Evolutionary conservation across 92 coral and sea anemone species (phyloP).

Genomic region (Galaxea fascicularis): DNA sequence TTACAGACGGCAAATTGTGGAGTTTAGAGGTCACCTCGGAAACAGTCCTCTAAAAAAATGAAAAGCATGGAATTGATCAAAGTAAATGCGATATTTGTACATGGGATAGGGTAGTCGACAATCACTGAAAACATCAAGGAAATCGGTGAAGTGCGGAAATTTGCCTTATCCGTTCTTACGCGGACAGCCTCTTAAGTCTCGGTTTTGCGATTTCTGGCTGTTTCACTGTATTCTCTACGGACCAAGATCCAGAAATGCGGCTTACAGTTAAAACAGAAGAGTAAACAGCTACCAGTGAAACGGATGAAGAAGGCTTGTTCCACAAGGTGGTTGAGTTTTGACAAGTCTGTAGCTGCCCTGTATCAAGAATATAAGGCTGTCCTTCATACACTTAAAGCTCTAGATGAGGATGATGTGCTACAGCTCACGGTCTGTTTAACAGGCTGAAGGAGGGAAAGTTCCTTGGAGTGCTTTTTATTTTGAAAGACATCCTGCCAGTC

Average conservation of each 20-base stretch:
- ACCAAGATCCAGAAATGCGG: constrained; percentile 31
- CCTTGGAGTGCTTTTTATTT: constrained; percentile 39
- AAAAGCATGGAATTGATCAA: too few species aligned
- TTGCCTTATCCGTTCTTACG: too few species aligned
- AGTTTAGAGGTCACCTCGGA: too few species aligned
- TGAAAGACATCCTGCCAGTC: constrained; percentile 53
- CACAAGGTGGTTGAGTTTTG: constrained; percentile 51
- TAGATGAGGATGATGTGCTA: constrained; percentile 47
- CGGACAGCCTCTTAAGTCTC: too few species aligned
- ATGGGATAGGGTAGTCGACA: too few species aligned
- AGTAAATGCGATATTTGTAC: too few species aligned
- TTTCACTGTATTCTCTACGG: too few species aligned
- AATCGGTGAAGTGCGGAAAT: too few species aligned
- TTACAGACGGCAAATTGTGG: too few species aligned
- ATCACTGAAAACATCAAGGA: too few species aligned
- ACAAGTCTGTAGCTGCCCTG: constrained; percentile 33
- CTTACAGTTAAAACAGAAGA: constrained; percentile 30
- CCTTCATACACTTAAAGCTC: constrained; percentile 40
- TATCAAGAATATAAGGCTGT: constrained; percentile 31
- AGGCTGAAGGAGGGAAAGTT: constrained; percentile 51
- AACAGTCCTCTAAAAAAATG: too few species aligned
- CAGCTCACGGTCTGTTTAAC: constrained; percentile 50
- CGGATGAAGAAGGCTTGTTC: constrained; percentile 52
- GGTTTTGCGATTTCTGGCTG: too few species aligned
- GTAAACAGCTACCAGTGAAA: constrained; percentile 10